Base-by-base conservation (phyloP, 2,888 invertebrate species). In the Drosophila tanythrix region DNA sequence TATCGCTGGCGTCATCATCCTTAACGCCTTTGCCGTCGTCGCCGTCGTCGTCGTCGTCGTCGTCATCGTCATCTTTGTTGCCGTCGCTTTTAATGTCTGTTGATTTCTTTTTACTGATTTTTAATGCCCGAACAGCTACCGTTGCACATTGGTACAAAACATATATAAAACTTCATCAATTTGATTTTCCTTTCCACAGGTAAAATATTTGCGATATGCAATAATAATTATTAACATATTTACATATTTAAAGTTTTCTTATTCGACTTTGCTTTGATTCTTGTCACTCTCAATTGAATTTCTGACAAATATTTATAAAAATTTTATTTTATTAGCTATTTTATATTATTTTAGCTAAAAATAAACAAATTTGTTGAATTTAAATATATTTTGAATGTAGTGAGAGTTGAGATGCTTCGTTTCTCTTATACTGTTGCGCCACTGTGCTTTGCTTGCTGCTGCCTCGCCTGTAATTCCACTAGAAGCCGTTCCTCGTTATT, bases 61-160 rank as follows among this genome's bases (percentile, higher is more conserved):
- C 61, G 31, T 57, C 57, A 31, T 31, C 63, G 40, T 46, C 46
- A 15, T 46, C 46, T 15, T 65, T 70, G 40, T 71, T 70, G 60
- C 75, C 64, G 70, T 78, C 63, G 74, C 82, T 79, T 83, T 83
- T 88, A 82, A 83, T 82, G 82, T 85, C 76, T 82, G 82, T 85
- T 85, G 82, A 82, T 82, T 82, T 82, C 82, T 70, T 82, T 82
- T 82, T 82, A 85, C 82, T 74, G 82, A 82, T 82, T 82, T 85
- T 85, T 82, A 85, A 79, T 85, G 80, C 76, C 68, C 75, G 46
- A 50, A 33, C 52, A 52, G 82, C 79, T 70, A 65, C 83, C 29
- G 51, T 52, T 10, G 51, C 56, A 80, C 80, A 66, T 35, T 82
- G 82, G 67, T 8, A 5, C 5, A 15, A 10, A 48, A 31, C 10